Percentiles rank a stretch among this genome's conserved stretches.
These are phyloP conservation scores for Mallotus villosus DNA, from an alignment of 2,797 vertebrate genomes.

Conservation along the genomic window DNA sequence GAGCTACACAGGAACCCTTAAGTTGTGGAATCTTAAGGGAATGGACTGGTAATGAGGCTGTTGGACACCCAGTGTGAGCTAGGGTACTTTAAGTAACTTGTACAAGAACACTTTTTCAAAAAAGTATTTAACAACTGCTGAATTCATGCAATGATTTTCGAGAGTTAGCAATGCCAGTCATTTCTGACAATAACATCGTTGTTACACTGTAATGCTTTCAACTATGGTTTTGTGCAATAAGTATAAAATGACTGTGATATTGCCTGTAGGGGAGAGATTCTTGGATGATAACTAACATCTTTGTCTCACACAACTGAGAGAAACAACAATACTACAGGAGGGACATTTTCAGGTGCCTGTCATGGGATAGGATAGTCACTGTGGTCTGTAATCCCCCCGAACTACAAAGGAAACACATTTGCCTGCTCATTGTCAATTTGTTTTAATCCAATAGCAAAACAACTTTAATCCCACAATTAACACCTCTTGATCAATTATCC, in stretches of 20 bases:
- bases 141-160: not conserved
- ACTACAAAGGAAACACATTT: constrained; percentile 54
- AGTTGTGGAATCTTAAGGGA: not conserved
- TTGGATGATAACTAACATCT: not conserved
- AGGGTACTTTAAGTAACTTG: no score
- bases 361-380: constrained; percentile 45
- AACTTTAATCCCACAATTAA: constrained; percentile 54
- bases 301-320: not conserved
- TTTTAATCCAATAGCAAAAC: constrained; percentile 56
- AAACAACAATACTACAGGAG: not conserved
- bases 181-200: not conserved
- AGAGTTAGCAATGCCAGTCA: not conserved
- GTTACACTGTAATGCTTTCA: not conserved
- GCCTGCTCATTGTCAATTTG: constrained; percentile 56
- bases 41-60: not conserved
- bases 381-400: constrained; percentile 55
- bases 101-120: not conserved
- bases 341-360: constrained; percentile 9
- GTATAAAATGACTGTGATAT: not conserved
- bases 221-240: not conserved
- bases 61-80: not conserved
- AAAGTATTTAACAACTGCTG: not conserved
- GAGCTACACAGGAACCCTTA: not conserved
- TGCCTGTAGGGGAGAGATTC: not conserved
- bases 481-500: constrained; percentile 49